Conservation (phyloP, 2,888 invertebrate genomes). For the Phania funesta region DNA sequence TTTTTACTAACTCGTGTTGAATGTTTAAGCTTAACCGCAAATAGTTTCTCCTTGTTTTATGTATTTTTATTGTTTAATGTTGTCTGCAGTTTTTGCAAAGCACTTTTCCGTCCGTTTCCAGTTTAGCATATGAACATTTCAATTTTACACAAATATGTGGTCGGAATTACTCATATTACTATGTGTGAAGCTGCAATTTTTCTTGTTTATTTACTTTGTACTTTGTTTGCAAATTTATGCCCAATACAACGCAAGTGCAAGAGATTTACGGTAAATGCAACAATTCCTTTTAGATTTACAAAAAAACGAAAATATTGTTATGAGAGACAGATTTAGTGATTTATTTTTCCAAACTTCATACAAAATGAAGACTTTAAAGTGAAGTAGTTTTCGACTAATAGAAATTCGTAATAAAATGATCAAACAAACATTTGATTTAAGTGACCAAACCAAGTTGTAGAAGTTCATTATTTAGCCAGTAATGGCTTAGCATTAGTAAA, state of each 20-base stretch:
- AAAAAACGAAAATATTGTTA: not conserved
- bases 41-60: constrained; percentile 45
- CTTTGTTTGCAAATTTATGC: constrained; percentile 43
- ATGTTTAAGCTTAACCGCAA: constrained; percentile 48
- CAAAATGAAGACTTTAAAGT: no score
- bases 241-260: constrained; percentile 40
- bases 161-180: constrained; percentile 27
- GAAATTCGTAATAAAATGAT: no score
- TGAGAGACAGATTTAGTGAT: no score
- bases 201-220: constrained; percentile 44
- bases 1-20: constrained; percentile 40
- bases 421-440: no score
- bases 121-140: constrained; percentile 42
- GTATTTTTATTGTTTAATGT: constrained; percentile 37
- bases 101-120: not conserved
- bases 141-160: constrained; percentile 52
- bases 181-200: constrained; percentile 32
- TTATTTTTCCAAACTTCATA: no score
- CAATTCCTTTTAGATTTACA: not conserved
- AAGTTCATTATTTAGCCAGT: no score
- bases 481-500: no score
- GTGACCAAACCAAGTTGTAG: no score
- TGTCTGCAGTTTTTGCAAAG: not conserved
- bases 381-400: no score
- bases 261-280: constrained; percentile 26